Conservation (phyloP, 2,797 vertebrate genomes). For the Leptodactylus fallax region DNA sequence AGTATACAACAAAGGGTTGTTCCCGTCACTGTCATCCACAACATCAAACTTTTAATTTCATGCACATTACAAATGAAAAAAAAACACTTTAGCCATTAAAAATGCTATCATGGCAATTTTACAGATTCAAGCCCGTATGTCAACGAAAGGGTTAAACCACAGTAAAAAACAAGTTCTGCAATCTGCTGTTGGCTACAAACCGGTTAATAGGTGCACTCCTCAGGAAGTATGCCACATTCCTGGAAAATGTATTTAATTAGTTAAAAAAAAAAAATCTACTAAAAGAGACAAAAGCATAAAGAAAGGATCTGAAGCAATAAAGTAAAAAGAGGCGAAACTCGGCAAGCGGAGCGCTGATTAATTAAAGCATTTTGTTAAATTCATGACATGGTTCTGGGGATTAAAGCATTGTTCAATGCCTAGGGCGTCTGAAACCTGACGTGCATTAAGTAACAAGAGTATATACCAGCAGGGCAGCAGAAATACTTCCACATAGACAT, state of each 20-base stretch:
- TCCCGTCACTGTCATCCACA: no score
- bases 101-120: no score
- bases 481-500: conserved; percentile 43
- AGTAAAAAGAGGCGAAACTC: conserved; percentile 68
- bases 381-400: conserved; percentile 73
- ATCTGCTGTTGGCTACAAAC: not conserved
- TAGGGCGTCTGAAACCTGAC: conserved; percentile 31
- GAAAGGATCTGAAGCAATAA: conserved; percentile 59
- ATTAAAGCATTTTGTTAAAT: conserved; percentile 69
- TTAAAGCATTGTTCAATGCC: conserved; percentile 69
- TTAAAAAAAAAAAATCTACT: conserved; percentile 21
- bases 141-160: not conserved
- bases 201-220: conserved; percentile 7
- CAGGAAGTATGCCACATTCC: conserved; percentile 70
- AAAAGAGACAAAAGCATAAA: conserved; percentile 31
- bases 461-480: conserved; percentile 31
- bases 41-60: no score
- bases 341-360: conserved; percentile 67
- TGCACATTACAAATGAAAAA: no score
- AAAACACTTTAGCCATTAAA: no score
- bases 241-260: conserved; percentile 67
- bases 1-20: no score
- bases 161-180: not conserved
- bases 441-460: conserved; percentile 47
- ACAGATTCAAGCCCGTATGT: no score